phyloP scores from a whole-genome alignment of 2,113 vertebrate genomes.

The Paratilapia polleni region DNA sequence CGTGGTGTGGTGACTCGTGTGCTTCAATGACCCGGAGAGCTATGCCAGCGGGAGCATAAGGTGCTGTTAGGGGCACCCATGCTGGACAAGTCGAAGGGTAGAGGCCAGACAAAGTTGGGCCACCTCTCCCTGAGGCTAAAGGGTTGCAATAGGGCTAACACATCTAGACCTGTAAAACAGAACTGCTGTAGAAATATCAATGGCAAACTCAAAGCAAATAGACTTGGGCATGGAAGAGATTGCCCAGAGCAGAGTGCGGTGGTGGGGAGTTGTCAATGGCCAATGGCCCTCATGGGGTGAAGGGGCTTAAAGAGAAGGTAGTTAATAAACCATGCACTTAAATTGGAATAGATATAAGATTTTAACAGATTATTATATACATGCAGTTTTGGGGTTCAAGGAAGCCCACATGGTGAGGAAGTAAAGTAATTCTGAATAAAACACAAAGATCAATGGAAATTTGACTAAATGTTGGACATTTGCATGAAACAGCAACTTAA shows the following conservation, averaged over 20 bases:
- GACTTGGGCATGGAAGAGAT: neutral
- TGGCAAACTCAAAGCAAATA: neutral
- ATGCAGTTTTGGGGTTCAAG: neutral
- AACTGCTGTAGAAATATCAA: neutral
- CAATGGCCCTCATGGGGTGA: neutral
- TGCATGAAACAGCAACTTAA: too few species aligned
- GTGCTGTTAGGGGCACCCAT: too few species aligned
- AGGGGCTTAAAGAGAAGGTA: neutral
- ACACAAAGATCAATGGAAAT: neutral
- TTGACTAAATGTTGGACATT: too few species aligned
- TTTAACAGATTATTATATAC: neutral
- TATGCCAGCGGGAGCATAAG: too few species aligned
- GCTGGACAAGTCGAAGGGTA: too few species aligned
- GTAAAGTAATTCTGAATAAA: neutral
- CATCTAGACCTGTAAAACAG: neutral
- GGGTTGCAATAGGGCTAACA: neutral
- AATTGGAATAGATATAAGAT: neutral
- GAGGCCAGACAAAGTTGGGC: neutral
- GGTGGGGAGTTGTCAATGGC: neutral
- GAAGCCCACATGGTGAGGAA: neutral
- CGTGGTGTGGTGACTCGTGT: too few species aligned
- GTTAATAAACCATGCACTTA: neutral
- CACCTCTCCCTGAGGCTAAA: neutral
- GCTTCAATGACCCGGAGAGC: too few species aligned
- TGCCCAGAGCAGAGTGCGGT: neutral